Evolutionary conservation across 2,797 vertebrate species (phyloP), one percentile per base, ranked within the genome.

Genomic region (Psittacula echo): DNA sequence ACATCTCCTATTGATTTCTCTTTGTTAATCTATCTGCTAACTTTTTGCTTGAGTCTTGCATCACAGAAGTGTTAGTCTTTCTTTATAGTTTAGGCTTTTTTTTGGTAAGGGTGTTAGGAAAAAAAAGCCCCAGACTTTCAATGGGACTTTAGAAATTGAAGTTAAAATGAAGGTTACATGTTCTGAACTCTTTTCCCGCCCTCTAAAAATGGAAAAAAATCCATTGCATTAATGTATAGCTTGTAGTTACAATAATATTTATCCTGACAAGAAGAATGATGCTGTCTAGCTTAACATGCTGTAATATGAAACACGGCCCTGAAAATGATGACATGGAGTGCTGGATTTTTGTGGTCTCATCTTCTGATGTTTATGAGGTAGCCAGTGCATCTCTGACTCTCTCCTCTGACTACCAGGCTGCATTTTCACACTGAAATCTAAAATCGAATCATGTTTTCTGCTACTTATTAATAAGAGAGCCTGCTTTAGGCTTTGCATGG

Each of bases 371-470:
- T 2, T 23, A 22, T 48, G 39, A 15, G n/a, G 47, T 24, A 71
- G 39, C 22, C 61, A 61, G 42, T 71, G 79, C 11, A 27, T 32
- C 13, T 73, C 18, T 79, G 13, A 10, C 30, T 64, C 0, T 29
- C 1, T 66, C 58, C 1, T 0, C 26, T 34, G 72, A 8, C 62
- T 60, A 4, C 3, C 13, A 19, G 37, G 32, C 18, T 2, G 2
- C 9, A 2, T 64, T 75, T 78, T 64, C 58, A 51, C 29, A 1
- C 32, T 51, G 27, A 80, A 91, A 71, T 54, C 32, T 4, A 65
- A 78, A 78, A 70, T 34, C 0, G 0, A 37, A 24, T 58, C 58
- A 22, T 66, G 13, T 58, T 64, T 84, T 80, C 53, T 65, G 44
- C 44, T 76, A 9, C 19, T 24, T 58, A 8, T 23, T 54, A 34